Evolutionary conservation across 1,140 invertebrate species (phyloP), one percentile per base, ranked within the genome.

Genomic region (Hypothenemus hampei): DNA sequence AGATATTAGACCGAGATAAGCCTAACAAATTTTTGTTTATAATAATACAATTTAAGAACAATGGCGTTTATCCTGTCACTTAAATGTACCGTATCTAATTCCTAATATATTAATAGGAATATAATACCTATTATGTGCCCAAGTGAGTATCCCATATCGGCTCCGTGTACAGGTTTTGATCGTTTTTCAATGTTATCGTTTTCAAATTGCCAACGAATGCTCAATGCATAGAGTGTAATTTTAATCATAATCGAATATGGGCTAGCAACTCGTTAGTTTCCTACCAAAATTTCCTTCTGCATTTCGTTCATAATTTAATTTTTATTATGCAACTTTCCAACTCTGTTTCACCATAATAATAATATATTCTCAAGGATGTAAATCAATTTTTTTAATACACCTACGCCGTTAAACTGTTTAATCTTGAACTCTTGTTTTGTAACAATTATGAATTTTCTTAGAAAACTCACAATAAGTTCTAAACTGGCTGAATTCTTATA

Each of bases 41-140:
- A 55, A 55, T 55, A 55, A 40, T 55, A 55, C 37, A 55, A 55
- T 55, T 55, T 47, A 53, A 55, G 52, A 55, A 55, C 52, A 55
- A 55, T 55, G 52, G 52, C 52, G 52, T 55, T 55, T 55, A 55
- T 55, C 18, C 52, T 55, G 52, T 55, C 52, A 55, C 52, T 55
- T 55, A 55, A 55, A 55, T 41, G 43, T 55, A 55, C 52, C 52
- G 52, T 55, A 41, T 46, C 52, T 48, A 55, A 55, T 55, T 55
- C 44, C 45, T 47, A 47, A 46, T 55, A 55, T 55, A 55, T 55
- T 55, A 47, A 46, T 26, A 55, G 45, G 40, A 55, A 47, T 47
- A 41, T 40, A 49, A 49, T 55, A 35, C n/a, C 52, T 33, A 55
- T 55, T 55, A 53, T 53, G 45, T 53, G 50, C 50, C 40, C 50